Evolutionary conservation across 2,113 vertebrate genomes (phyloP).

Genomic region (Lepidothrix coronata): DNA sequence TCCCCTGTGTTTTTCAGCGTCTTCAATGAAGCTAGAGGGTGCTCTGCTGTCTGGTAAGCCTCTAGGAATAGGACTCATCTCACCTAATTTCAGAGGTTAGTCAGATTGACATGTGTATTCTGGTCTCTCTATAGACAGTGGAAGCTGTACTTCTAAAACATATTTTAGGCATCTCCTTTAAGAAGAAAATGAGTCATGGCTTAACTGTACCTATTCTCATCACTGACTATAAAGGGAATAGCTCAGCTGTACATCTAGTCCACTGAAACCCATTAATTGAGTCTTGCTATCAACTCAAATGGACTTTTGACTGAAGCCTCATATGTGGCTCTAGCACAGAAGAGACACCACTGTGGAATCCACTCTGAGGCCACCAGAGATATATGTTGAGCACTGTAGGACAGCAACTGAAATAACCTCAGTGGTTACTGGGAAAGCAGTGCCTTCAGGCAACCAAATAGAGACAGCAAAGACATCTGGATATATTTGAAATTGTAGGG

Average conservation of each 20-base stretch:
- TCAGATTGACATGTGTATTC: background rate
- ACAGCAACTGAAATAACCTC: background rate
- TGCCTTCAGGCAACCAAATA: background rate
- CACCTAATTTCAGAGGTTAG: background rate
- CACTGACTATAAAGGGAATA: background rate
- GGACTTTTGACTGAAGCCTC: background rate
- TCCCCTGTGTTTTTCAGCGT: background rate
- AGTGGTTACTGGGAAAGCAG: background rate
- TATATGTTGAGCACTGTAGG: background rate
- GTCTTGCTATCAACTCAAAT: background rate
- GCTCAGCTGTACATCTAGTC: background rate
- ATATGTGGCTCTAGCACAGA: background rate
- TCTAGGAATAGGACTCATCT: background rate
- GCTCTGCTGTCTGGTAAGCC: background rate
- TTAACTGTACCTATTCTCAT: background rate
- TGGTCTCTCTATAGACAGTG: background rate
- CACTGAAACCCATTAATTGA: background rate
- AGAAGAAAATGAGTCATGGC: background rate
- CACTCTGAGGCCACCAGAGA: background rate
- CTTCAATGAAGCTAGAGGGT: background rate
- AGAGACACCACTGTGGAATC: accelerated
- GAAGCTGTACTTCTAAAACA: background rate
- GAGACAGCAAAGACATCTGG: background rate
- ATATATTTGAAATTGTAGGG: background rate
- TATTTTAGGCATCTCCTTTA: background rate